A percentile compares a stretch with the other conserved stretches of the same genome.
Conservation (phyloP, 23 tunicate genomes). For the Oikopleura dioica region DNA sequence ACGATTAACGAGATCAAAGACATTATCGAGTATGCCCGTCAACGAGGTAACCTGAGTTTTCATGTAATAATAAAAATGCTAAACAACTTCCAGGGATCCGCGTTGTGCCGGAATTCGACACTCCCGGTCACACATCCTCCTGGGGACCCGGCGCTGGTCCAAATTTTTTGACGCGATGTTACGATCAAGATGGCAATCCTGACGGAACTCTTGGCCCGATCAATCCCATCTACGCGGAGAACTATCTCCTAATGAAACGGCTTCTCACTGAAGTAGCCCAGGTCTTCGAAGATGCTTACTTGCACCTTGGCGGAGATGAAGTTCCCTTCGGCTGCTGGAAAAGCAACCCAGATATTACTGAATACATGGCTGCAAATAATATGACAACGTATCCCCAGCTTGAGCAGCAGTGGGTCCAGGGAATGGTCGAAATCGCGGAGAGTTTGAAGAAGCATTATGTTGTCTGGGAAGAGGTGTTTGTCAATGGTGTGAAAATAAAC, state of each 20-base stretch:
- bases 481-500: conserved; percentile 59
- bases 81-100: conserved; percentile 11
- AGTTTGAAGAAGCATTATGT: no score
- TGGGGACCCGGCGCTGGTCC: conserved; percentile 78
- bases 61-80: background rate
- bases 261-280: conserved; percentile 26
- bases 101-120: conserved; percentile 94
- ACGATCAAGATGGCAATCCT: conserved; percentile 9
- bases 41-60: conserved; percentile 23
- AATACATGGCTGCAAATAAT: conserved; percentile 44
- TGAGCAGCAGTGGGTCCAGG: conserved; percentile 52
- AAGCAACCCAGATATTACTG: conserved; percentile 64
- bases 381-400: conserved; percentile 46
- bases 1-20: background rate
- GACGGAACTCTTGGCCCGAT: background rate
- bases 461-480: conserved; percentile 99
- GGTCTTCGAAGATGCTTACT: conserved; percentile 42
- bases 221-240: background rate
- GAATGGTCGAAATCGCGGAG: no score
- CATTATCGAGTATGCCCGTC: conserved; percentile 59
- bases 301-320: conserved; percentile 90
- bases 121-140: conserved; percentile 76
- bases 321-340: conserved; percentile 46
- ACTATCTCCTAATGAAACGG: conserved; percentile 22
- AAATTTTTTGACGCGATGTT: conserved; percentile 53